These are phyloP conservation scores for Chalcosyrphus nemorum DNA, from an alignment of 2,888 invertebrate genomes.

Conservation along the genomic window DNA sequence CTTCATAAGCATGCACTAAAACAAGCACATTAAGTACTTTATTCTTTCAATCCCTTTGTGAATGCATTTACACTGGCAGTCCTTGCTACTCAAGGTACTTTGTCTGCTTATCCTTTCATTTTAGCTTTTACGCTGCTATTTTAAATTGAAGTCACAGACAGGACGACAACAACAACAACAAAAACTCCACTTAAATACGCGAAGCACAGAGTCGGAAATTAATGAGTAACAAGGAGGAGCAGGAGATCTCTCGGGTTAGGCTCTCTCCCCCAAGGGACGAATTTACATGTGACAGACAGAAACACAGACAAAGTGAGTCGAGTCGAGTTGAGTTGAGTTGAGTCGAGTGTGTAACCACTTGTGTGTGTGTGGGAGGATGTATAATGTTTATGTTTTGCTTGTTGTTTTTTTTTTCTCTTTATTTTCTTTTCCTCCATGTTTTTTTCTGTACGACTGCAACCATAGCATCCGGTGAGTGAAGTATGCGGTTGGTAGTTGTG, in stretches of 20 bases:
- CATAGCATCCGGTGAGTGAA: conserved; percentile 31
- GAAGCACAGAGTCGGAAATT: conserved; percentile 54
- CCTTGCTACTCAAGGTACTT: conserved; percentile 38
- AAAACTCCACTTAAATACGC: conserved; percentile 38
- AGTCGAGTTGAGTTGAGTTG: too few species aligned
- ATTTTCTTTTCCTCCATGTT: too few species aligned
- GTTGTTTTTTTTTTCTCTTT: background rate
- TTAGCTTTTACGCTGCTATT: conserved; percentile 44
- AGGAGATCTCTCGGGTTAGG: too few species aligned
- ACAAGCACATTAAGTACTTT: conserved; percentile 20
- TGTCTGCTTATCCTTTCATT: conserved; percentile 42
- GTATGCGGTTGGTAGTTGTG: conserved; percentile 35
- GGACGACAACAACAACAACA: background rate
- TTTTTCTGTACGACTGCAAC: conserved; percentile 4
- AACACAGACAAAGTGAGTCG: conserved; percentile 44
- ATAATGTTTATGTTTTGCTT: conserved; percentile 35
- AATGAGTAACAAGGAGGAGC: conserved; percentile 50
- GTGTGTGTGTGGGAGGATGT: conserved; percentile 48
- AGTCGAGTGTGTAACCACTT: conserved; percentile 47
- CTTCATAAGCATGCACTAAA: background rate
- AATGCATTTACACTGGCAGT: conserved; percentile 24
- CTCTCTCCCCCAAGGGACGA: conserved; percentile 19
- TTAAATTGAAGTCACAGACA: conserved; percentile 27
- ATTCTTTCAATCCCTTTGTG: conserved; percentile 23
- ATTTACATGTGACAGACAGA: conserved; percentile 57